Conservation (phyloP, 2,888 invertebrate genomes). For the Augiades crinisus region DNA sequence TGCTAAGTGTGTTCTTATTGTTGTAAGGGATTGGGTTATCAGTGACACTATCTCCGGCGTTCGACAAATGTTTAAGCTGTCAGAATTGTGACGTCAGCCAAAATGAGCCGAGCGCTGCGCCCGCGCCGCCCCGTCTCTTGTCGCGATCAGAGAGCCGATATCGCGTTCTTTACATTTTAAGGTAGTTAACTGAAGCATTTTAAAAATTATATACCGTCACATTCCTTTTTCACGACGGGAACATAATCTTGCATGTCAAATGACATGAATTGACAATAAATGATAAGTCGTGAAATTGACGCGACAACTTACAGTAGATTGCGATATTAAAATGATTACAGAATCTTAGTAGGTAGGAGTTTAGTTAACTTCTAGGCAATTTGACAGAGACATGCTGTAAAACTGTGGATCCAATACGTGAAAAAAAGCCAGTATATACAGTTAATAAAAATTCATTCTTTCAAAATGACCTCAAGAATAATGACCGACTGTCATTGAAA, state of each 20-base stretch:
- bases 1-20: conserved; percentile 80
- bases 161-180: conserved; percentile 40
- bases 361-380: not conserved
- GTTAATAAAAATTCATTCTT: too few species aligned
- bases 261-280: conserved; percentile 23
- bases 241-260: conserved; percentile 24
- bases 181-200: conserved; percentile 32
- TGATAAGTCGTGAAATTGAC: conserved; percentile 17
- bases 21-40: conserved; percentile 80
- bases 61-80: conserved; percentile 81
- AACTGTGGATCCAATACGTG: too few species aligned
- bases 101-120: conserved; percentile 51
- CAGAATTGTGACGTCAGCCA: conserved; percentile 79
- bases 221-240: conserved; percentile 16
- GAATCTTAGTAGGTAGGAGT: not conserved
- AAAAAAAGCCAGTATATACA: too few species aligned
- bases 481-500: too few species aligned
- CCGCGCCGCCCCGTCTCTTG: conserved; percentile 43
- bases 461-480: too few species aligned
- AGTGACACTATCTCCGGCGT: conserved; percentile 78
- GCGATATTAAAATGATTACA: not conserved
- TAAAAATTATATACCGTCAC: conserved; percentile 23
- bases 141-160: conserved; percentile 61
- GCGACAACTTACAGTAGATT: not conserved
- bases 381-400: too few species aligned